Conservation (phyloP, 1,140 invertebrate genomes). For the Apis florea region DNA sequence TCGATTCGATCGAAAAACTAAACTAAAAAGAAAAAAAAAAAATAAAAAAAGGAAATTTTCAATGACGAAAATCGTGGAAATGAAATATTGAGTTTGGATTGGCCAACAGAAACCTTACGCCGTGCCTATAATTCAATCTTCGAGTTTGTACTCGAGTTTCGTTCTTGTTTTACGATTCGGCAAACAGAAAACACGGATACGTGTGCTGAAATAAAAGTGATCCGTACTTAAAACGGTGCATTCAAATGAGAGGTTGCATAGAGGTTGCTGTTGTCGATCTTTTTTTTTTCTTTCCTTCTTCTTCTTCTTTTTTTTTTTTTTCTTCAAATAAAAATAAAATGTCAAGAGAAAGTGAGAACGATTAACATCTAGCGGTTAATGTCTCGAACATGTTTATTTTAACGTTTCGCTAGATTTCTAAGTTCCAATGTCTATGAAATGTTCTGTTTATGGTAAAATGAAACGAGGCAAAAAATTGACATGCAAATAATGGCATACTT, state of each 20-base stretch:
- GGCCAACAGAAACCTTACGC: slow-evolving; percentile 51
- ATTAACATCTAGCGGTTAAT: slow-evolving; percentile 3
- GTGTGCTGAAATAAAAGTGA: neutral
- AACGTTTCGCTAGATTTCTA: slow-evolving; percentile 21
- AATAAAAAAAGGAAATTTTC: no score
- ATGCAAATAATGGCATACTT: slow-evolving; percentile 30
- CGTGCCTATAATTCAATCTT: slow-evolving; percentile 63
- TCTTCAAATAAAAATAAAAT: neutral
- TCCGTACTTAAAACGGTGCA: neutral
- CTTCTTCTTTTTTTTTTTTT: no score
- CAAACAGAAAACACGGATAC: neutral
- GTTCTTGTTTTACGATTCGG: slow-evolving; percentile 32
- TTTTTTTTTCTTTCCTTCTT: no score
- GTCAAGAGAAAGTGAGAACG: neutral
- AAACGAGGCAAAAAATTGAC: neutral
- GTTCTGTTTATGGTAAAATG: neutral
- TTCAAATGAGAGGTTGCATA: neutral
- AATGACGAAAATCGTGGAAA: slow-evolving; percentile 1
- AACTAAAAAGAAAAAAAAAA: neutral
- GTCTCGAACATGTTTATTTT: neutral
- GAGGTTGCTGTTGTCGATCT: neutral
- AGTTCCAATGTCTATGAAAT: neutral
- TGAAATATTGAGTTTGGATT: slow-evolving; percentile 57
- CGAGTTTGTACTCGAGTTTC: slow-evolving; percentile 48
- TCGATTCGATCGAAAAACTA: neutral